Conservation (phyloP, 1,140 invertebrate species). For the Bombus cullumanus region DNA sequence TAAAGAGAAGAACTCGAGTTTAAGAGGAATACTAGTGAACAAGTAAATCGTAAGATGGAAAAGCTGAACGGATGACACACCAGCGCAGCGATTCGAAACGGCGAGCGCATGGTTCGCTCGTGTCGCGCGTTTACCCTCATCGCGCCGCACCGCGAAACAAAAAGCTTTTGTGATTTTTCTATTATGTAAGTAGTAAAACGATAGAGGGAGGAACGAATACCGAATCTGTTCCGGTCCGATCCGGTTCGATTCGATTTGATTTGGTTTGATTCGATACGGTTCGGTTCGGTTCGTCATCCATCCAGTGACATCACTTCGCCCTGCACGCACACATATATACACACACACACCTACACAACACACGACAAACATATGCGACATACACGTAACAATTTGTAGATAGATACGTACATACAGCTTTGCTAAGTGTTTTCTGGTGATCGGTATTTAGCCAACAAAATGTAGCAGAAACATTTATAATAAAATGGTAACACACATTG, state of each 20-base stretch:
- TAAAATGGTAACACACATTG: constrained; percentile 82
- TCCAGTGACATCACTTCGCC: constrained; percentile 54
- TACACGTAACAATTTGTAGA: constrained; percentile 79
- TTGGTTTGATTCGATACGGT: not conserved
- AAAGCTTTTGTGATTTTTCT: constrained; percentile 64
- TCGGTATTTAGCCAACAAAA: constrained; percentile 80
- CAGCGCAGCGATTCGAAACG: constrained; percentile 3
- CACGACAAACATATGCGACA: constrained; percentile 46
- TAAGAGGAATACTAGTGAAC: constrained; percentile 5
- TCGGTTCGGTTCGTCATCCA: constrained; percentile 54
- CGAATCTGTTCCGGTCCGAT: not conserved
- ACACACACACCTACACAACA: constrained; percentile 7
- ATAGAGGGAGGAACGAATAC: constrained; percentile 21
- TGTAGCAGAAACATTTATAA: constrained; percentile 82
- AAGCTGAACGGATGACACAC: constrained; percentile 58
- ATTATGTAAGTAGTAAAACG: constrained; percentile 57
- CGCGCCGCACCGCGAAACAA: constrained; percentile 1
- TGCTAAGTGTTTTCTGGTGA: constrained; percentile 83
- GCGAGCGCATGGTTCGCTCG: constrained; percentile 11
- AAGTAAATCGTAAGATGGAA: constrained; percentile 29
- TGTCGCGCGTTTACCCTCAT: not conserved
- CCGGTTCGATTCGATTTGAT: not conserved
- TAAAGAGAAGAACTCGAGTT: constrained; percentile 63
- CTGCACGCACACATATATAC: constrained; percentile 48
- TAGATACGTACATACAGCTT: constrained; percentile 81